These are phyloP conservation scores for Noctua janthe DNA, from an alignment of 2,888 invertebrate genomes.

Conservation along the genomic window DNA sequence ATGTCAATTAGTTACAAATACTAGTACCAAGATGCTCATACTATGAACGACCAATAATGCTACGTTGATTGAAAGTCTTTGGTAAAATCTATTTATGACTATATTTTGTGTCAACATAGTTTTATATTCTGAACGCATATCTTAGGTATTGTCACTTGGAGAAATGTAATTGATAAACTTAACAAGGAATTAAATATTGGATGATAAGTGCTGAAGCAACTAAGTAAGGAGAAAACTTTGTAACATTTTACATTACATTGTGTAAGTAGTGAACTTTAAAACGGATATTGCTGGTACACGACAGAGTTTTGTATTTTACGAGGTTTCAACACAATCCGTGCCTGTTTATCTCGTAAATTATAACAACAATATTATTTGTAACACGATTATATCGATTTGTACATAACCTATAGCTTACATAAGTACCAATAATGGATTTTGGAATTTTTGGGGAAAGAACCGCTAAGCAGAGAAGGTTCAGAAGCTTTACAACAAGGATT, in stretches of 20 bases:
- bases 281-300: slow-evolving; percentile 46
- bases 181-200: not conserved
- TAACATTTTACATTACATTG: slow-evolving; percentile 40
- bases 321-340: slow-evolving; percentile 55
- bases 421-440: not conserved
- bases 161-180: not conserved
- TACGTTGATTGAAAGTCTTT: not conserved
- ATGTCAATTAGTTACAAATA: not conserved
- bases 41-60: no score
- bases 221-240: slow-evolving; percentile 28
- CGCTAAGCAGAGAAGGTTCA: no score
- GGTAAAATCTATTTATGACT: not conserved
- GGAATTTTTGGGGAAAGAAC: not conserved
- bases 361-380: slow-evolving; percentile 20
- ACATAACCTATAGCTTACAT: no score
- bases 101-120: not conserved
- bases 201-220: not conserved
- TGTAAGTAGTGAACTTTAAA: slow-evolving; percentile 40
- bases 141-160: not conserved
- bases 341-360: slow-evolving; percentile 49
- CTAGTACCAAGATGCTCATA: not conserved
- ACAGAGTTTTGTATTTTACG: slow-evolving; percentile 46
- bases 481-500: not conserved
- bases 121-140: not conserved
- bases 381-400: slow-evolving; percentile 12